A percentile compares a stretch with the other conserved stretches of the same genome.
These are phyloP conservation scores for Drosophila imparisetae DNA, from an alignment of 2,888 invertebrate genomes.

Conservation along the genomic window DNA sequence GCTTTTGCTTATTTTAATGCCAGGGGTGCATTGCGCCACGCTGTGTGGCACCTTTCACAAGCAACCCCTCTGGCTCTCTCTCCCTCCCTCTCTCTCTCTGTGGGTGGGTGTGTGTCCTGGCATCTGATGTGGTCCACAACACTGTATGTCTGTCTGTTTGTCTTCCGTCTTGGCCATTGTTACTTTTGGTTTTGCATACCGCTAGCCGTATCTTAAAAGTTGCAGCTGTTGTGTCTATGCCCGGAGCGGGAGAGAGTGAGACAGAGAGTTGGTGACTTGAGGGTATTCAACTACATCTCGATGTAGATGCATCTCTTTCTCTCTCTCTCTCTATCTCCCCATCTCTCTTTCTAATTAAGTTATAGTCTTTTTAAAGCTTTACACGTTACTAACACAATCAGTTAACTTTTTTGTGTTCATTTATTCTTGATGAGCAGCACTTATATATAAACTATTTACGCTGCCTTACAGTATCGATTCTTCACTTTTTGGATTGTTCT, in stretches of 20 bases:
- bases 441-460: background rate
- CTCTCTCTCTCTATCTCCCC: no score
- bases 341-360: constrained; percentile 12
- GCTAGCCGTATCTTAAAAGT: constrained; percentile 60
- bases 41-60: constrained; percentile 25
- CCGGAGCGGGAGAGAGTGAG: background rate
- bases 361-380: constrained; percentile 1
- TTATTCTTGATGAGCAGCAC: background rate
- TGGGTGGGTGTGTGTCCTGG: background rate
- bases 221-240: constrained; percentile 69
- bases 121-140: constrained; percentile 36
- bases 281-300: background rate
- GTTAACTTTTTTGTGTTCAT: background rate
- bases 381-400: background rate
- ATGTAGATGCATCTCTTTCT: background rate
- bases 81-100: background rate
- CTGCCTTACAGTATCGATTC: background rate
- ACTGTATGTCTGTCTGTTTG: constrained; percentile 5
- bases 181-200: constrained; percentile 73
- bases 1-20: constrained; percentile 77
- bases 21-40: constrained; percentile 41
- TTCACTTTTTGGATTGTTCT: background rate
- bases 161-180: constrained; percentile 40
- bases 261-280: background rate
- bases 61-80: background rate